Evolutionary conservation across 2,888 invertebrate genomes (phyloP), one percentile per base, ranked within the genome.

Genomic region (Oxystoma pomonae): DNA sequence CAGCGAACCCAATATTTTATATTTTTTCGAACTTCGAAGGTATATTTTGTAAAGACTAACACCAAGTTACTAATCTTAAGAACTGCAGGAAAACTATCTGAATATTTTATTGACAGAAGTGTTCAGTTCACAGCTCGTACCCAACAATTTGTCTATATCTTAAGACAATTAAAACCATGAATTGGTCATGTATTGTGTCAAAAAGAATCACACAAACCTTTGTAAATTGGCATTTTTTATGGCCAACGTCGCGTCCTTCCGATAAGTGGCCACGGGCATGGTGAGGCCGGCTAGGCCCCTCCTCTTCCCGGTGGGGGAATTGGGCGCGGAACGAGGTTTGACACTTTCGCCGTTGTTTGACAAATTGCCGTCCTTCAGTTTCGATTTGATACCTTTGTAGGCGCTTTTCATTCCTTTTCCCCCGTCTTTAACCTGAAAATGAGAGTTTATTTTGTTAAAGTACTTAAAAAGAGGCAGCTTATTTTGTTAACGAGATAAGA

Each of bases 401-500:
- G 88, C 92, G 62, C 89, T 89, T 76, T 89, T 90, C 72, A 92
- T 87, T 74, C 90, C 89, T 74, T 88, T 89, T 2, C 90, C 89
- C 65, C 87, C 85, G 74, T 89, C 90, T 79, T 87, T 89, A 2
- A 90, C 88, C 90, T 90, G 69, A 60, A 64, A 67, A 17, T 16
- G 1, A 22, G 22, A 21, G 35, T 49, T n/a, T n/a, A n/a, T n/a
- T n/a, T n/a, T n/a, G n/a, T n/a, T n/a, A n/a, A n/a, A n/a, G n/a
- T 16, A 49, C 12, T 19, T 21, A 3, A 16, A 59, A 20, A 66
- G 71, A 65, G 65, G 77, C 78, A 57, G 89, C 90, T 91, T 87
- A 94, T 94, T 85, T 91, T 88, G 86, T 92, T 92, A 66, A 94
- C 92, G 77, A 94, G 94, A 16, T 59, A n/a, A 9, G n/a, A 51